Percentiles rank a stretch among this genome's conserved stretches.
phyloP scores from a whole-genome alignment of 2,113 vertebrate genomes.

The Scophthalmus maximus region DNA sequence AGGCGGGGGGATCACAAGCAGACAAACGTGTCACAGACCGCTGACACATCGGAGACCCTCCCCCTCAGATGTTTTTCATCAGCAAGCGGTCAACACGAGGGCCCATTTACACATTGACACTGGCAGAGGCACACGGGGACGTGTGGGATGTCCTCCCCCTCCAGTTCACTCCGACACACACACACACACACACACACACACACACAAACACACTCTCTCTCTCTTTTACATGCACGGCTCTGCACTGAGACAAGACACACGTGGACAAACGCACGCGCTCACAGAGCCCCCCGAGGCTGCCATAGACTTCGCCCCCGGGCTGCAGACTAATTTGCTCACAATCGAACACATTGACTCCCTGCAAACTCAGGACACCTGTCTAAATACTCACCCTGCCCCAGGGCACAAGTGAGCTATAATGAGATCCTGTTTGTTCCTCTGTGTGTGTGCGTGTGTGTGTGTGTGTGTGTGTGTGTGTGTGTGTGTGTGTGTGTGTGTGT shows the following conservation, averaged over 20 bases:
- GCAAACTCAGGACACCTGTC: slow-evolving; percentile 58
- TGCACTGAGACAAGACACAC: not conserved
- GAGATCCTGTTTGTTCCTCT: slow-evolving; percentile 32
- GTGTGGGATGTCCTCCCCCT: slow-evolving; percentile 52
- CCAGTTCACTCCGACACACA: slow-evolving; percentile 5
- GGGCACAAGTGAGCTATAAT: slow-evolving; percentile 47
- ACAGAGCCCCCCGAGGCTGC: slow-evolving; percentile 29
- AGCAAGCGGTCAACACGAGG: slow-evolving; percentile 42
- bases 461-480: not conserved
- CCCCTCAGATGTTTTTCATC: slow-evolving; percentile 50
- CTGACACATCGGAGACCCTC: slow-evolving; percentile 52
- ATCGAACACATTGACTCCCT: slow-evolving; percentile 44
- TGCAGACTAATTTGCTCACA: slow-evolving; percentile 64
- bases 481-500: not conserved
- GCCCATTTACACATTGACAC: slow-evolving; percentile 69
- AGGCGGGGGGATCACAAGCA: slow-evolving; percentile 8
- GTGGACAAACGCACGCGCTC: not conserved
- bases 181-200: not conserved
- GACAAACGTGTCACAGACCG: slow-evolving; percentile 15
- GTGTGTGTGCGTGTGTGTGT: not conserved
- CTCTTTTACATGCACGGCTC: not conserved
- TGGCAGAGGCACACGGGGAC: slow-evolving; percentile 51
- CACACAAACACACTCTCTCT: not conserved
- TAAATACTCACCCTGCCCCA: slow-evolving; percentile 51
- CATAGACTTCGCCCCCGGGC: slow-evolving; percentile 58